These are phyloP conservation scores for Lagria hirta DNA, from an alignment of 2,888 invertebrate species.

Conservation along the genomic window DNA sequence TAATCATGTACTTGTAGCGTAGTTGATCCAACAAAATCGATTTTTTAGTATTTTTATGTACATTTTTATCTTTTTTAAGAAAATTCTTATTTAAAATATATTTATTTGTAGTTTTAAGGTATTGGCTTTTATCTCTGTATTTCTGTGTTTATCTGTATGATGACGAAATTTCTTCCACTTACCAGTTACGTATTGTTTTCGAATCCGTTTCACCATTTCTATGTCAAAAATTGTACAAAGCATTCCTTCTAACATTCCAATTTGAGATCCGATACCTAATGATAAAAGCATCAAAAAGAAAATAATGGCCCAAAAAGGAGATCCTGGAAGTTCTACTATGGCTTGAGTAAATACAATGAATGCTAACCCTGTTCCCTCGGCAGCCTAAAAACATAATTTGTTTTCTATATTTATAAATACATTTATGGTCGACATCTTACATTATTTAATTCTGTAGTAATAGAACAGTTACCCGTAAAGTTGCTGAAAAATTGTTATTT, in stretches of 20 bases:
- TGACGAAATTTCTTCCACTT: conserved; percentile 27
- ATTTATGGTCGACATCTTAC: too few species aligned
- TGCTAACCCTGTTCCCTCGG: conserved; percentile 93
- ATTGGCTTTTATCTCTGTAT: too few species aligned
- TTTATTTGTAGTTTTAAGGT: too few species aligned
- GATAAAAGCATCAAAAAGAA: conserved; percentile 96
- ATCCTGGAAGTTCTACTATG: conserved; percentile 88
- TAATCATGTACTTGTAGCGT: too few species aligned
- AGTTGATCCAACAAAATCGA: too few species aligned
- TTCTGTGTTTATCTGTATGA: too few species aligned
- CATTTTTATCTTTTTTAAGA: too few species aligned
- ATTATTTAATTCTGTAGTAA: conserved; percentile 74
- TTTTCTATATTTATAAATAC: conserved; percentile 2
- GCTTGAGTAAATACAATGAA: conserved; percentile 98
- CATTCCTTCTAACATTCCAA: conserved; percentile 95
- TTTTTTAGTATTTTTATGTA: too few species aligned
- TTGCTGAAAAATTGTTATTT: conserved; percentile 55
- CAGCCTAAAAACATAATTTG: conserved; percentile 66
- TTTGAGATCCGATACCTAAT: conserved; percentile 91
- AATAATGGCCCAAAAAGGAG: conserved; percentile 94
- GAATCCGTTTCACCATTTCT: conserved; percentile 84
- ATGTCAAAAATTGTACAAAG: conserved; percentile 93
- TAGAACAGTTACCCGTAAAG: conserved; percentile 60
- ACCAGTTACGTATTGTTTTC: conserved; percentile 89
- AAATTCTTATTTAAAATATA: too few species aligned